A percentile compares a stretch with the other conserved stretches of the same genome.
These are phyloP conservation scores for Coluber constrictor DNA, from an alignment of 2,797 vertebrate species.

Conservation along the genomic window DNA sequence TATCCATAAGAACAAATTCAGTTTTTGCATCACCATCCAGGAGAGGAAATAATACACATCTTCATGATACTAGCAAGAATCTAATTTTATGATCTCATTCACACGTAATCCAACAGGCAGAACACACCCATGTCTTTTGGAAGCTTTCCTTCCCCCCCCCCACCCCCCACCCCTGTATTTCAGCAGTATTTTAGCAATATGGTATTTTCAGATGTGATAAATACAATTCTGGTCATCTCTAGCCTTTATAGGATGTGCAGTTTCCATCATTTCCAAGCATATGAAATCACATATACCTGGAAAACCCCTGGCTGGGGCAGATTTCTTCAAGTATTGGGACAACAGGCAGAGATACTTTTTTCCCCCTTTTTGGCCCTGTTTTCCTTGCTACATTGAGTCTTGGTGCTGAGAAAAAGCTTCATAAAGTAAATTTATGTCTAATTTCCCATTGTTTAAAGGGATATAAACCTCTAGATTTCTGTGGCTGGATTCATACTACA, in stretches of 20 bases:
- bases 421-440: not conserved
- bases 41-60: not conserved
- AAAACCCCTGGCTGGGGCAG: not conserved
- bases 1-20: not conserved
- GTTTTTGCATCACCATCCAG: not conserved
- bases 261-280: not conserved
- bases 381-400: too few relatives aligned
- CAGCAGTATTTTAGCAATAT: not conserved
- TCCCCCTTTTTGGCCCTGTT: not conserved
- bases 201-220: not conserved
- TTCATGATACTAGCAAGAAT: not conserved
- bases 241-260: not conserved
- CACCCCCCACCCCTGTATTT: not conserved
- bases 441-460: not conserved
- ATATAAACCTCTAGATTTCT: not conserved
- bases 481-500: not conserved
- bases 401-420: not conserved
- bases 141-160: not conserved
- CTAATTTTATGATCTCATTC: not conserved
- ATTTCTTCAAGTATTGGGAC: not conserved
- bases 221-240: not conserved
- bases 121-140: not conserved
- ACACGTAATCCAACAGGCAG: not conserved
- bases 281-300: not conserved
- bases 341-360: not conserved